A percentile compares a stretch with the other conserved stretches of the same genome.
Evolutionary conservation across 2,113 vertebrate genomes (phyloP).

Genomic region (Erpornis zantholeuca): DNA sequence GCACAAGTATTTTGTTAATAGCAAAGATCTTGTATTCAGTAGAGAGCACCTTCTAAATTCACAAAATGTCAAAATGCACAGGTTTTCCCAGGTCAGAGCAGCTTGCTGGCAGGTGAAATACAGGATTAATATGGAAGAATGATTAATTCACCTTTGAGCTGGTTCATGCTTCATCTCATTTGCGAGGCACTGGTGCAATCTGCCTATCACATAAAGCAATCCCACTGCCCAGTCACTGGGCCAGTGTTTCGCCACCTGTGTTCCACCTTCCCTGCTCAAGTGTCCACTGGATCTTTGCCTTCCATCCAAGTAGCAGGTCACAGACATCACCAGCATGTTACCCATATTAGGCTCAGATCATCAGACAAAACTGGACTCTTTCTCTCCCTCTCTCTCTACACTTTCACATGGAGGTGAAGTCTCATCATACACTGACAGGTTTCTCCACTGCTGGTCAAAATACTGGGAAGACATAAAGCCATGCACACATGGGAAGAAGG

Average conservation of each 20-base stretch:
- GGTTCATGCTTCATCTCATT: background rate
- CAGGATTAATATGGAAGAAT: background rate
- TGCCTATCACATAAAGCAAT: background rate
- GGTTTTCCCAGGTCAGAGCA: background rate
- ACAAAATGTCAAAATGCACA: background rate
- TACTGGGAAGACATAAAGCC: background rate
- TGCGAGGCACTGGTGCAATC: background rate
- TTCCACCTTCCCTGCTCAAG: background rate
- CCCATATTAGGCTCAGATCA: background rate
- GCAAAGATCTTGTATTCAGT: background rate
- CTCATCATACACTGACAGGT: background rate
- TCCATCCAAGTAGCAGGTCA: background rate
- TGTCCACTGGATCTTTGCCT: background rate
- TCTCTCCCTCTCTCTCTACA: background rate
- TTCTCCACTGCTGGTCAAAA: background rate
- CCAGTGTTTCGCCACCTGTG: background rate
- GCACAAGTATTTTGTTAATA: background rate
- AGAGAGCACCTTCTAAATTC: background rate
- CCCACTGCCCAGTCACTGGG: background rate
- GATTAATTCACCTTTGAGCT: background rate
- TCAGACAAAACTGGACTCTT: background rate
- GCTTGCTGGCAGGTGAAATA: background rate
- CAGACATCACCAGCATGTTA: background rate
- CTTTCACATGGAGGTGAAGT: background rate
- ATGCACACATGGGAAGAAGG: fast-evolving